These are phyloP conservation scores for Itoplectis maculator DNA, from an alignment of 2,888 invertebrate species.

Conservation along the genomic window DNA sequence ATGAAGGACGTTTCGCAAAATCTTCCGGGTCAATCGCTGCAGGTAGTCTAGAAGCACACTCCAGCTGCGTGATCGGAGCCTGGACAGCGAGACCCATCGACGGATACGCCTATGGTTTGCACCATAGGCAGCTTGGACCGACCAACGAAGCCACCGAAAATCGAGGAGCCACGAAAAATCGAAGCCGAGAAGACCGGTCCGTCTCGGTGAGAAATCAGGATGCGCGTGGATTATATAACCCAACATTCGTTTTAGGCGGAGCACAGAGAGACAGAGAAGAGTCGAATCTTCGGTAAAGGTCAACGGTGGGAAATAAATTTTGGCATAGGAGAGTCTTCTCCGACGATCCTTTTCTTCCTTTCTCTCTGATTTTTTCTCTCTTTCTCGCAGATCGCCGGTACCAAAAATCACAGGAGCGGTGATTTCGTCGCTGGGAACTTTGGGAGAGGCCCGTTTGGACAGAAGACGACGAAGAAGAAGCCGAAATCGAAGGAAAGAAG, in stretches of 20 bases:
- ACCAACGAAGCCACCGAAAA: slow-evolving; percentile 3
- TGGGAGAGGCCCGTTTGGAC: neutral
- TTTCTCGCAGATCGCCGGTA: neutral
- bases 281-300: slow-evolving; percentile 64
- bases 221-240: slow-evolving; percentile 32
- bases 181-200: slow-evolving; percentile 48
- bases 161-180: too few species aligned
- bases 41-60: neutral
- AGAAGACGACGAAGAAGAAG: neutral
- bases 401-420: neutral
- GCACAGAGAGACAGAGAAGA: slow-evolving; percentile 2
- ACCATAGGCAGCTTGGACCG: neutral
- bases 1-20: slow-evolving; percentile 33
- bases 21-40: slow-evolving; percentile 3
- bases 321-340: slow-evolving; percentile 48
- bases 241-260: slow-evolving; percentile 40
- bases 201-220: slow-evolving; percentile 2
- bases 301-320: slow-evolving; percentile 67
- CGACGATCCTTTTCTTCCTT: slow-evolving; percentile 16
- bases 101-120: neutral
- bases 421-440: slow-evolving; percentile 16
- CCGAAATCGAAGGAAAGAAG: slow-evolving; percentile 66
- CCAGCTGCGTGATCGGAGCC: slow-evolving; percentile 33
- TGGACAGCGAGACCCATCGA: neutral
- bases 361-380: slow-evolving; percentile 3